These are phyloP conservation scores for Ataeniobius toweri DNA, from an alignment of 2,797 vertebrate genomes.

Conservation along the genomic window DNA sequence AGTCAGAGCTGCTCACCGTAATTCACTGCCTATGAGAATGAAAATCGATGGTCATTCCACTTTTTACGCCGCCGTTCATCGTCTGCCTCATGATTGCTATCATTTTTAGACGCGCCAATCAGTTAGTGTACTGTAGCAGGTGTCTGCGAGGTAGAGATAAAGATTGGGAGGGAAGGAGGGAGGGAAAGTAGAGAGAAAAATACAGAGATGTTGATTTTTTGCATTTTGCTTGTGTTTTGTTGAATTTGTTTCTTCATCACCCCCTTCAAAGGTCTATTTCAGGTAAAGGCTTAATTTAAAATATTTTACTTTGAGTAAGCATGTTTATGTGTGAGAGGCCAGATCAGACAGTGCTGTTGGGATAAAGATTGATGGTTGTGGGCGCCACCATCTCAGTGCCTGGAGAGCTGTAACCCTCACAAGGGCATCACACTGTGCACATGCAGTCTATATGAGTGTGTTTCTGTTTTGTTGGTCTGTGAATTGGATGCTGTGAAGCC, in stretches of 20 bases:
- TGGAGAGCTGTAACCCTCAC: constrained; percentile 73
- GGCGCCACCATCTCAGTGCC: constrained; percentile 67
- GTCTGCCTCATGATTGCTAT: constrained; percentile 64
- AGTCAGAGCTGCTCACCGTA: constrained; percentile 50
- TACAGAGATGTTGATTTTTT: constrained; percentile 14
- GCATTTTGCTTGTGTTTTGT: not conserved
- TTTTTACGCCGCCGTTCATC: constrained; percentile 62
- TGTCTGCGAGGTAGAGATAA: constrained; percentile 55
- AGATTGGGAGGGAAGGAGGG: constrained; percentile 36
- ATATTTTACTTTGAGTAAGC: not conserved
- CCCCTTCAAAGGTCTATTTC: not conserved
- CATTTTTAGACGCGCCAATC: constrained; percentile 65
- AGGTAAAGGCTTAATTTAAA: not conserved
- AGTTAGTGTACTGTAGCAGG: constrained; percentile 56
- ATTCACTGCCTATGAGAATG: constrained; percentile 50
- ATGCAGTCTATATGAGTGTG: constrained; percentile 31
- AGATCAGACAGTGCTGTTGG: constrained; percentile 68
- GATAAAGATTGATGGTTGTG: constrained; percentile 75
- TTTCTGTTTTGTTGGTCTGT: constrained; percentile 19
- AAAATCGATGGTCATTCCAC: constrained; percentile 69
- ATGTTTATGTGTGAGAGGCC: constrained; percentile 54
- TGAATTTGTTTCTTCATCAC: not conserved
- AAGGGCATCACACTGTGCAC: constrained; percentile 66
- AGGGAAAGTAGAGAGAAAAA: constrained; percentile 18
- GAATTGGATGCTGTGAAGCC: constrained; percentile 57